These are phyloP conservation scores for Steinernema scapterisci DNA, from an alignment of 2,888 invertebrate genomes.

Conservation along the genomic window DNA sequence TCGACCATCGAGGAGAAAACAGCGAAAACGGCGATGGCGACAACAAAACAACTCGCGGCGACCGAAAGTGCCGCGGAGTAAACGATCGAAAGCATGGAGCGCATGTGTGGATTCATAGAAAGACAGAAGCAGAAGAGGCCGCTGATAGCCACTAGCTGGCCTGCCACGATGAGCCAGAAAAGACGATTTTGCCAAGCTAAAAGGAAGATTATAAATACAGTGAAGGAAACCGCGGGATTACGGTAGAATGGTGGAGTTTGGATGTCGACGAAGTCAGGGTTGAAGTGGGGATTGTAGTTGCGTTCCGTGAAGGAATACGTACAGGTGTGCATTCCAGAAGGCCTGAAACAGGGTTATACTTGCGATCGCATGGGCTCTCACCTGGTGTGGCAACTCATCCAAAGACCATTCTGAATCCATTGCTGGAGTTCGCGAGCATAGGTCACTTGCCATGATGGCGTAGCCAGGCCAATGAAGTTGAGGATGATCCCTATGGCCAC, in stretches of 20 bases:
- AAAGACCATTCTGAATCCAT: conserved; percentile 39
- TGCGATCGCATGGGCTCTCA: background rate
- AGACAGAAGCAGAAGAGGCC: conserved; percentile 60
- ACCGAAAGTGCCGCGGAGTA: conserved; percentile 34
- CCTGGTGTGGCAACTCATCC: conserved; percentile 17
- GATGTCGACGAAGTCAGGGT: conserved; percentile 57
- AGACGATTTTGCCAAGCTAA: conserved; percentile 64
- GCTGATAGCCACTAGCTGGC: conserved; percentile 56
- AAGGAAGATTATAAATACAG: conserved; percentile 28
- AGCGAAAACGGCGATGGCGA: conserved; percentile 53
- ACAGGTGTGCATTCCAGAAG: conserved; percentile 65
- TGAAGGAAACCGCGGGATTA: conserved; percentile 30
- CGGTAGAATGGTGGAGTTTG: conserved; percentile 64
- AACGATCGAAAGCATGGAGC: background rate
- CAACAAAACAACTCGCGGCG: conserved; percentile 36
- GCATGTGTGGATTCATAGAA: conserved; percentile 33
- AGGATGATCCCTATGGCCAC: conserved; percentile 12
- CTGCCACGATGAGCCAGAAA: conserved; percentile 56
- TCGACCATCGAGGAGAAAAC: conserved; percentile 64
- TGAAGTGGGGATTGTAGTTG: conserved; percentile 54
- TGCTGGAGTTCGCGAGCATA: conserved; percentile 42
- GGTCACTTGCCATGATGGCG: conserved; percentile 23
- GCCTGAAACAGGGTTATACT: conserved; percentile 43
- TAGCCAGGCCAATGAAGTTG: conserved; percentile 18
- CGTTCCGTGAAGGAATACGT: conserved; percentile 62